Evolutionary conservation across 2,113 vertebrate species (phyloP).

Genomic region (Xiphophorus maculatus): DNA sequence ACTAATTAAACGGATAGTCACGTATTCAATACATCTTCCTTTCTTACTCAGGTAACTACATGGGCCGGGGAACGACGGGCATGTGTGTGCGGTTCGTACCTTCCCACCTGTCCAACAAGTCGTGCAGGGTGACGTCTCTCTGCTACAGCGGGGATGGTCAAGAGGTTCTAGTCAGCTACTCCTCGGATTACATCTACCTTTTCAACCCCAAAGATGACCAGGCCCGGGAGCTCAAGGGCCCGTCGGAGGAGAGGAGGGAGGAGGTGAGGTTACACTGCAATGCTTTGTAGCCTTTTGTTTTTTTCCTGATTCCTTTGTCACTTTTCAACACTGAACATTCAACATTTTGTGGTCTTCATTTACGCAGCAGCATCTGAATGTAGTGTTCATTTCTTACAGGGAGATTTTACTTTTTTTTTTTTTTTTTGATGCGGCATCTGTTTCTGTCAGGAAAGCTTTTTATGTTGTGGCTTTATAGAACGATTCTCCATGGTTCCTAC

Average conservation of each 20-base stretch:
- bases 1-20: background rate
- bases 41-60: conserved; percentile 87
- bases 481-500: too few relatives aligned
- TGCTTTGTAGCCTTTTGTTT: background rate
- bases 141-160: conserved; percentile 97
- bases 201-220: conserved; percentile 97
- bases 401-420: too few relatives aligned
- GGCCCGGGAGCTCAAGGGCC: conserved; percentile 92
- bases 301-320: background rate
- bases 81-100: conserved; percentile 97
- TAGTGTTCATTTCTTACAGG: too few relatives aligned
- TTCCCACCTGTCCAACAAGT: conserved; percentile 93
- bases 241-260: conserved; percentile 91
- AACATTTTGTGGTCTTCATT: too few relatives aligned
- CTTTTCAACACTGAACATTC: background rate
- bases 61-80: conserved; percentile 91
- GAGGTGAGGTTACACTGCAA: conserved; percentile 82
- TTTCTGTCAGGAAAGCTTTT: too few relatives aligned
- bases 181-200: conserved; percentile 97
- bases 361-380: too few relatives aligned
- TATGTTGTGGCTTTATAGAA: too few relatives aligned
- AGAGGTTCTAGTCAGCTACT: conserved; percentile 98
- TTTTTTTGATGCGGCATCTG: too few relatives aligned
- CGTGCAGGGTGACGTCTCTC: conserved; percentile 95
- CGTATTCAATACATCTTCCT: background rate